Base-by-base conservation (phyloP, 1,140 invertebrate genomes). In the Cydia strobilella region DNA sequence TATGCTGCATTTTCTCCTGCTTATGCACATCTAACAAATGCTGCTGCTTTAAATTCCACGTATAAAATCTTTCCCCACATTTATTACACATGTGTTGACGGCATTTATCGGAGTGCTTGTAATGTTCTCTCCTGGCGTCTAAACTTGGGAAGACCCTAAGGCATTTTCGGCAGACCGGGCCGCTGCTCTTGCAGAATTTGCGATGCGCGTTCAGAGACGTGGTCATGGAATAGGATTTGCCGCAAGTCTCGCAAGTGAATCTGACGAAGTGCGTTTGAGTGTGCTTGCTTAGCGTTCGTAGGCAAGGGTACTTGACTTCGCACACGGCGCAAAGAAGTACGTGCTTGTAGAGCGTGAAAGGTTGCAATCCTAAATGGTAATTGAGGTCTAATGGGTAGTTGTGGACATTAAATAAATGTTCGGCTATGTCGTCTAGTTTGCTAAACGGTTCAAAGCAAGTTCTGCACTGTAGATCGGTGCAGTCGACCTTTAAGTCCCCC, bases 191-290 rank as follows among this genome's bases (percentile, higher is more conserved):
- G 20, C 18, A 42, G 35, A 51, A 72, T 6, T 80, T 74, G 10
- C 83, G 78, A 25, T 90, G 86, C 0, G 80, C 76, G 0, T 80
- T 79, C 13, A 90, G 39, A 12, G 84, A 86, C 9, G 86, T 84
- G 2, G 77, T 79, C 18, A 82, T 84, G 5, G 84, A 81, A 20
- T 88, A 90, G 2, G 84, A 86, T 72, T 87, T 88, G 0, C 90
- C 90, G 73, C 90, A 92, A 6, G 79, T 80, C 10, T 90, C 88
- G 69, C 90, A 92, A 0, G 85, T 89, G 59, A 83, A 86, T 59
- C 86, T 91, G 23, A 83, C 82, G 45, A 86, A 90, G 62, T 90
- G 88, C 10, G 78, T 81, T 18, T 81, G 82, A 0, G 87, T 91
- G 65, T 91, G 89, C 10, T 84, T 75, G 31, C 84, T 86, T 0